Base-by-base conservation (phyloP, 2,797 vertebrate genomes). In the Triplophysa bombifrons region DNA sequence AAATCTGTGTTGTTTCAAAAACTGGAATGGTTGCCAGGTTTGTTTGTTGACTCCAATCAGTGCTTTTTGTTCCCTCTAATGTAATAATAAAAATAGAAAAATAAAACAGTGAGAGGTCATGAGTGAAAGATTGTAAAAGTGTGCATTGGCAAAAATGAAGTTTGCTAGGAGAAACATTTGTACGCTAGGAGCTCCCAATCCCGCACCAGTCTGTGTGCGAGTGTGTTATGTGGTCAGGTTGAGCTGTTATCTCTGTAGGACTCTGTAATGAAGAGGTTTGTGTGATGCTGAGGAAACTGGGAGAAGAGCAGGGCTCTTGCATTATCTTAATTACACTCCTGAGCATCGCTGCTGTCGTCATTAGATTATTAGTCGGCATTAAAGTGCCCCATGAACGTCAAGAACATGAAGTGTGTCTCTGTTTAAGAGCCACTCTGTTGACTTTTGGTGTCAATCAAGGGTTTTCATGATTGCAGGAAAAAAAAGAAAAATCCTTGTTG, bases 321-420 rank as follows among this genome's bases (percentile, higher is more conserved):
- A 91, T 92, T 89, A 90, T 82, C 89, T 89, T 93, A 91, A 92
- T 93, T 91, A 92, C 83, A 86, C 83, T 87, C 83, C 83, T 88
- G 90, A 88, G 88, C 80, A 84, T 89, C 50, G 85, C 88, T 90
- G 88, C 85, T 88, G 86, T 89, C 83, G 87, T 92, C 91, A 89
- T 92, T 88, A 88, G 88, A 90, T 90, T 91, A 90, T 91, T 91
- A 92, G 89, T 86, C 85, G 82, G 81, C 79, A 86, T 90, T 90
- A 87, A 82, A 72, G 83, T 89, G 89, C 78, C 65, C 85, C 89
- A 85, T 84, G 86, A 84, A 87, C 86, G 84, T 84, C 85, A 87
- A 87, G 85, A 74, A 71, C 80, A 53, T 88, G 87, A 91, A 92
- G 88, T 88, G 88, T 83, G 78, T 85, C 86, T 86, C 89, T 85